Base-by-base conservation (phyloP, 2,888 invertebrate genomes). In the Chrysotoxum bicinctum region DNA sequence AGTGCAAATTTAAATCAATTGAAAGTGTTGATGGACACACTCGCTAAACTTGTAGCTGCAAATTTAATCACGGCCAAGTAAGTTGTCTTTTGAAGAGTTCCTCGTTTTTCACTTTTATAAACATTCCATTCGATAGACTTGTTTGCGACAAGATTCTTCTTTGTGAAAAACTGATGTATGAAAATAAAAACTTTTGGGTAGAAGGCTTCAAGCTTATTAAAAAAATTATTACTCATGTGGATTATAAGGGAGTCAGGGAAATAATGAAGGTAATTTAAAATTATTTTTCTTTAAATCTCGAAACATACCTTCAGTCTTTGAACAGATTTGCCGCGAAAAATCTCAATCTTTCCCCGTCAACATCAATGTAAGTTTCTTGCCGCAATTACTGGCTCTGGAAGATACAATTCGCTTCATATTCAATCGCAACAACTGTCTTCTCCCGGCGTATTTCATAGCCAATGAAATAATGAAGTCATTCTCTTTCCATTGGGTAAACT, bases 391-490 rank as follows among this genome's bases (percentile, higher is more conserved):
- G 90, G 96, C 96, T 8, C 93, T 98, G 35, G 94, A 97, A 88
- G 95, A 95, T 90, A 95, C 98, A 0, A 95, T 98, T 84, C 95
- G 96, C 87, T 96, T 96, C 89, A 98, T 99, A 89, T 97, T 98
- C 93, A 97, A 99, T 91, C 94, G 98, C 43, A 96, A 98, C 91
- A 96, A 97, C 23, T 98, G 98, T 89, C 93, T 99, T 43, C 92
- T 99, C 76, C 99, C 99, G 0, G 97, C 97, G 7, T 99, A 99
- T 92, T 97, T 99, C 89, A 96, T 99, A 87, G 97, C 98, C 0
- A 98, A 98, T 90, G 98, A 99, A 93, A 96, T 99, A 87, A 96
- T 97, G 89, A 98, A 98, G 90, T 90, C 91, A 3, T 90, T 90
- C 77, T 90, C 91, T 3, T 90, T 98, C 58, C 98, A 99, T 91